phyloP scores from a whole-genome alignment of 1,140 invertebrate genomes.

The Saccostrea glomerata region DNA sequence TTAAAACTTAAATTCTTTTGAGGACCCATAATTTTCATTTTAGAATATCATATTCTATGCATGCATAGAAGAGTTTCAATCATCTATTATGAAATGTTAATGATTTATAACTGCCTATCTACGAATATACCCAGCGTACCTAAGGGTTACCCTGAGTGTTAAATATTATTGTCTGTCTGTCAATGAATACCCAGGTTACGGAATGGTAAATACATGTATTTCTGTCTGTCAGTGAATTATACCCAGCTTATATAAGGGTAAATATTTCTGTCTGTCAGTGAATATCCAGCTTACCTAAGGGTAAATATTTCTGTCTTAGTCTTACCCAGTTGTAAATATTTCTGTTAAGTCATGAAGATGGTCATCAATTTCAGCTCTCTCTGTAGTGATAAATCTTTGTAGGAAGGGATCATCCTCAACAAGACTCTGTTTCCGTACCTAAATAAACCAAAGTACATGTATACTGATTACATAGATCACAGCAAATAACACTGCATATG shows the following conservation, averaged over 20 bases:
- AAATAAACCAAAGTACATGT: neutral
- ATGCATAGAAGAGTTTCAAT: too few species aligned
- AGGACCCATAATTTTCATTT: too few species aligned
- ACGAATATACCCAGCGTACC: too few species aligned
- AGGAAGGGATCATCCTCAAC: constrained; percentile 57
- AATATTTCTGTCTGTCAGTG: neutral
- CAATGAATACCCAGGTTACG: too few species aligned
- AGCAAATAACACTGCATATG: neutral
- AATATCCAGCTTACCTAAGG: neutral
- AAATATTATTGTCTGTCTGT: too few species aligned
- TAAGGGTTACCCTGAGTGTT: too few species aligned
- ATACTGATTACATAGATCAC: neutral
- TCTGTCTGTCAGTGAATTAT: too few species aligned
- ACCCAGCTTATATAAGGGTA: neutral
- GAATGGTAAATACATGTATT: neutral
- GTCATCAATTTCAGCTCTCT: constrained; percentile 42
- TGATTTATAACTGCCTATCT: too few species aligned
- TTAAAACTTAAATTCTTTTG: too few species aligned
- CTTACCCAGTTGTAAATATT: neutral
- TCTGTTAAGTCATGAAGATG: neutral
- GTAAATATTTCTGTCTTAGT: neutral
- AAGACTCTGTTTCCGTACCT: neutral
- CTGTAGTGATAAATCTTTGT: constrained; percentile 61
- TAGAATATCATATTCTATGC: too few species aligned
- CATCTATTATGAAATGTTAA: too few species aligned